Conservation (phyloP, 2,113 vertebrate species). For the Acanthisitta chloris region DNA sequence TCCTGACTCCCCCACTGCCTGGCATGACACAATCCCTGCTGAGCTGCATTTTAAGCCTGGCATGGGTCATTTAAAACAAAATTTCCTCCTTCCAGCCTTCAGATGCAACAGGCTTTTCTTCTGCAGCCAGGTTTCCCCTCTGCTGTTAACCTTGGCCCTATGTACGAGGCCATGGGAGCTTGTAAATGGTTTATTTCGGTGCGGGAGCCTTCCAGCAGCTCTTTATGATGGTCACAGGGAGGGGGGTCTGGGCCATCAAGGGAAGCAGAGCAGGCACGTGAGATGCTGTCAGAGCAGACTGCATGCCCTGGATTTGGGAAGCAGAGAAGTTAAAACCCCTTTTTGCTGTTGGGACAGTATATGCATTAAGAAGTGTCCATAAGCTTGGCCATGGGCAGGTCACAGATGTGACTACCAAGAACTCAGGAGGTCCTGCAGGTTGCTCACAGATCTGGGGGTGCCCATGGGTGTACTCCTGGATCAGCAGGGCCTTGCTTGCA, state of each 20-base stretch:
- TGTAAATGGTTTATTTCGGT: constrained; percentile 19
- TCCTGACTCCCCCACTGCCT: accelerated
- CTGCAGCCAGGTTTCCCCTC: neutral
- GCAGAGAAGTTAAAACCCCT: neutral
- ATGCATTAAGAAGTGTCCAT: neutral
- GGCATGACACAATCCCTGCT: neutral
- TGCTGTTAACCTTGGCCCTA: neutral
- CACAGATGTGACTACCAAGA: neutral
- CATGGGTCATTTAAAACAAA: neutral
- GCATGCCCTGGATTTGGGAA: neutral
- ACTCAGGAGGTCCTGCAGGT: accelerated
- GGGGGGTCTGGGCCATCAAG: neutral
- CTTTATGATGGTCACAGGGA: neutral
- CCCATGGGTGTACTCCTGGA: neutral
- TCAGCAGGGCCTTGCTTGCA: neutral
- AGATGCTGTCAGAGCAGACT: neutral
- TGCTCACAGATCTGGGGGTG: neutral
- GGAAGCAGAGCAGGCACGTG: neutral
- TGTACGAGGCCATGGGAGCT: neutral
- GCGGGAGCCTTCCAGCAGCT: constrained; percentile 18
- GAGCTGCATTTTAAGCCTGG: neutral
- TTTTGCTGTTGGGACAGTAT: neutral
- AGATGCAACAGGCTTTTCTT: neutral
- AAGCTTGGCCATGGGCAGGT: neutral
- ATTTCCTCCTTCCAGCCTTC: neutral